Evolutionary conservation across 2,797 vertebrate species (phyloP).

Genomic region (Anniella stebbinsi): DNA sequence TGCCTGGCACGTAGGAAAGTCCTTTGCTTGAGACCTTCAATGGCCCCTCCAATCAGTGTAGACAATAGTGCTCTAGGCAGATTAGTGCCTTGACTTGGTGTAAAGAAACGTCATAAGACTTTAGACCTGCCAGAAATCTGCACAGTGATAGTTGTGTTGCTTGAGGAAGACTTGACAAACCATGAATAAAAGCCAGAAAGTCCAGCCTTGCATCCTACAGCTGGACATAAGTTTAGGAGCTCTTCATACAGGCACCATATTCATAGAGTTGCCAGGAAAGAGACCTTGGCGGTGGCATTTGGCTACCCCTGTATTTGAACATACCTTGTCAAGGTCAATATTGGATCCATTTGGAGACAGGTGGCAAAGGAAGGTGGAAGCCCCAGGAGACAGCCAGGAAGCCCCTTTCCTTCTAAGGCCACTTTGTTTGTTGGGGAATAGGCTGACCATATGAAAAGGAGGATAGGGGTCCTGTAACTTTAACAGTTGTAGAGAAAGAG

Average conservation of each 20-base stretch:
- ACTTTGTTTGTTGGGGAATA: too few species aligned
- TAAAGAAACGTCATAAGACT: not conserved
- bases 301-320: not conserved
- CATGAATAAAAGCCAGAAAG: not conserved
- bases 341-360: not conserved
- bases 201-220: not conserved
- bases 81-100: not conserved
- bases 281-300: conserved; percentile 20
- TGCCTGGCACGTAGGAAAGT: not conserved
- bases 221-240: not conserved
- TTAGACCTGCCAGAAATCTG: not conserved
- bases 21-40: not conserved
- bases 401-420: conserved; percentile 1
- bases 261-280: conserved; percentile 19
- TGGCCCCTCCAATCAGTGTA: not conserved
- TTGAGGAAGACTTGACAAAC: accelerated
- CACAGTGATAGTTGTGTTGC: accelerated
- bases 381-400: not conserved
- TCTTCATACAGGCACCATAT: conserved; percentile 23
- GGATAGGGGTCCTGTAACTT: too few species aligned
- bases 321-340: conserved; percentile 3
- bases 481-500: too few species aligned
- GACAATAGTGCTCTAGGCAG: not conserved
- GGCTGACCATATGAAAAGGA: too few species aligned
- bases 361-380: not conserved